Conservation (phyloP, 2,113 vertebrate genomes). For the Casuarius casuarius region DNA sequence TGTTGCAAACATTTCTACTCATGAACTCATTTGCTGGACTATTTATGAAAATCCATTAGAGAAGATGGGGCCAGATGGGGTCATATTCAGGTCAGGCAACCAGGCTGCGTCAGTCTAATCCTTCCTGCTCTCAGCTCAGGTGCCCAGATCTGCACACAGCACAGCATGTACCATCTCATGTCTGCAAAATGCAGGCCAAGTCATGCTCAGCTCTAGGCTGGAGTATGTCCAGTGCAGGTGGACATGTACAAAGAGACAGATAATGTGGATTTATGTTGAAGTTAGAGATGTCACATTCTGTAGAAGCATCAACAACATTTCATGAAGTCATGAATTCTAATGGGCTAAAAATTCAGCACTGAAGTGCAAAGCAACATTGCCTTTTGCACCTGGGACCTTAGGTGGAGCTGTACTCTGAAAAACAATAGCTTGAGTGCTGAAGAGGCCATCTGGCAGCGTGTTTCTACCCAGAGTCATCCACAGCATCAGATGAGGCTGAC, state of each 20-base stretch:
- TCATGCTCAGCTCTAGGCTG: neutral
- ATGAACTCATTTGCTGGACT: neutral
- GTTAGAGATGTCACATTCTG: neutral
- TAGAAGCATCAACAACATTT: neutral
- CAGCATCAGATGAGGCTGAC: neutral
- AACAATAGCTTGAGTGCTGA: neutral
- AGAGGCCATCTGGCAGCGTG: neutral
- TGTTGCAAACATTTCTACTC: neutral
- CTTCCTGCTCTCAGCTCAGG: neutral
- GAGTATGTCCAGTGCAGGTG: neutral
- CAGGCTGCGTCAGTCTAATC: neutral
- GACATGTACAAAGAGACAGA: no score
- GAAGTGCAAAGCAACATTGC: neutral
- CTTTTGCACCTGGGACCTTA: neutral
- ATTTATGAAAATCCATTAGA: neutral
- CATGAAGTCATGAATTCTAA: neutral
- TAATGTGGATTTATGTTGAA: neutral
- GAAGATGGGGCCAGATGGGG: neutral
- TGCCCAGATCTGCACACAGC: neutral
- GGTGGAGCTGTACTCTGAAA: neutral
- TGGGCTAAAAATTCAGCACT: neutral
- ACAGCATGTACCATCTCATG: neutral
- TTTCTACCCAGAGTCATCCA: neutral
- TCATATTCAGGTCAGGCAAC: neutral
- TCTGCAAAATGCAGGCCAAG: neutral